phyloP scores from a whole-genome alignment of 2,113 vertebrate species.

The Herpetotheres cachinnans region DNA sequence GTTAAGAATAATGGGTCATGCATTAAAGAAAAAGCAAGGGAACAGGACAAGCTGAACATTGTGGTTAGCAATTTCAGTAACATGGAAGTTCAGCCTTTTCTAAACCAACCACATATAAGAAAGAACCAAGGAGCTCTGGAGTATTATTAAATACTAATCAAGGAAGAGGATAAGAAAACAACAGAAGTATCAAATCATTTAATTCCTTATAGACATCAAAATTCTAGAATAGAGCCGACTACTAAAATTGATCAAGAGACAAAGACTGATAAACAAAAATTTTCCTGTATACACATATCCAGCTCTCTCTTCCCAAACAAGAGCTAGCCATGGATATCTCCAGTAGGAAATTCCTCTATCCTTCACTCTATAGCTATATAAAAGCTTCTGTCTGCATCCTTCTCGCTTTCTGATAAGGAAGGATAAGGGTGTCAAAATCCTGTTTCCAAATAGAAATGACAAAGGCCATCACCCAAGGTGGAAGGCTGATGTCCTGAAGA shows the following conservation, averaged over 20 bases:
- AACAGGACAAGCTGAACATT: neutral
- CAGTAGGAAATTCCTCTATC: neutral
- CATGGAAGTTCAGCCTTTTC: neutral
- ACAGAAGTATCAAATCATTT: neutral
- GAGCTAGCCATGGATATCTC: neutral
- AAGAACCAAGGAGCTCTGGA: neutral
- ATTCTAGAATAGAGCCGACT: neutral
- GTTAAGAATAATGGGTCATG: neutral
- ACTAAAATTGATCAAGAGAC: neutral
- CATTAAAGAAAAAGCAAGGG: neutral
- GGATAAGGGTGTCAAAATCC: neutral
- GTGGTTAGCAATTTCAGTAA: neutral
- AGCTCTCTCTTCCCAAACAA: neutral
- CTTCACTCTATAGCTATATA: neutral
- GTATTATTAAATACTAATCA: neutral
- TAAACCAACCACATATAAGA: neutral
- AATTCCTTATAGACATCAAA: neutral
- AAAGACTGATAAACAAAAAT: neutral
- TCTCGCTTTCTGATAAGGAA: neutral
- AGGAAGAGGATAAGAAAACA: neutral
- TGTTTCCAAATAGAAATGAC: neutral
- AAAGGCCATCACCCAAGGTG: neutral
- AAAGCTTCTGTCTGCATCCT: neutral
- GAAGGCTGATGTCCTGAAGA: neutral
- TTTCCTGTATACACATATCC: neutral